Evolutionary conservation across 2,797 vertebrate genomes (phyloP), one percentile per base, ranked within the genome.

Genomic region (Eulemur coronatus): DNA sequence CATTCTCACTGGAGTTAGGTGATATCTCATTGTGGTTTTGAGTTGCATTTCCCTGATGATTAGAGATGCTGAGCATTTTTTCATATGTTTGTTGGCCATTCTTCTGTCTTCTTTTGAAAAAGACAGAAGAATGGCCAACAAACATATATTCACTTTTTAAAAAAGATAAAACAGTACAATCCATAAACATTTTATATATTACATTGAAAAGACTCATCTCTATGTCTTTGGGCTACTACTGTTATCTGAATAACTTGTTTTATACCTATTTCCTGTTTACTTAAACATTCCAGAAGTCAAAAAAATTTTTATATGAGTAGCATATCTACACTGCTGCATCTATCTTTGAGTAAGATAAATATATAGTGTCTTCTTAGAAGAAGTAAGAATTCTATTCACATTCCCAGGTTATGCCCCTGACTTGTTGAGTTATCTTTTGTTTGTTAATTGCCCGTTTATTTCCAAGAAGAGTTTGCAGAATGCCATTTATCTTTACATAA

Each of bases 401-500:
- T 79, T 79, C 20, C 22, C 41, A 57, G 14, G 17, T 88, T 63
- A 55, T 57, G 4, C 20, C 30, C 48, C n/a, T 89, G 55, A 30
- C 7, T 76, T 65, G 38, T 50, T 91, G 63, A 72, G 5, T 79
- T 81, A 20, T 72, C 18, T 89, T 81, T 69, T 73, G 26, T 67
- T 81, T 52, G 12, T 79, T 41, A 33, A 82, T 86, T 86, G 41
- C 52, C 50, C 4, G 24, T 76, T 81, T 73, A n/a, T 28, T 93
- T 89, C 46, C 76, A 24, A 75, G 46, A 79, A 89, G 55, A 96
- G 33, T 85, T 69, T 95, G 81, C 33, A 84, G 28, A 70, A 55
- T 72, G 11, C 35, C 90, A 10, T 59, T 94, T 90, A 76, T 63
- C 72, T 88, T 95, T 76, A 79, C 5, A 7, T 76, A 80, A 50